These are phyloP conservation scores for Chrysodeixis includens DNA, from an alignment of 2,888 invertebrate species.

Conservation along the genomic window DNA sequence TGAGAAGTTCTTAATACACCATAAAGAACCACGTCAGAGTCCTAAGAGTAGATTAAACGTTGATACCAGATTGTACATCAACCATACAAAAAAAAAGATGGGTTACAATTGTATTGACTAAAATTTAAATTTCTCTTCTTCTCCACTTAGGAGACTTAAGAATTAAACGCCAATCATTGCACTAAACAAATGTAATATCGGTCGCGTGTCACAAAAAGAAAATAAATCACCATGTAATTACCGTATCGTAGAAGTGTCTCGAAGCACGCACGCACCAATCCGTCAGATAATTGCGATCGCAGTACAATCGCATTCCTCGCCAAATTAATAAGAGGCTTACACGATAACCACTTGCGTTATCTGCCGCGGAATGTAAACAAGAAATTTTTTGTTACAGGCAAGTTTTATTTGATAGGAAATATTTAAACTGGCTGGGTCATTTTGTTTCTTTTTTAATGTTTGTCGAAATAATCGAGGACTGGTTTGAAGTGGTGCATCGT, in stretches of 20 bases:
- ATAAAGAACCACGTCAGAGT: too few species aligned
- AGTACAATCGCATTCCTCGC: constrained; percentile 35
- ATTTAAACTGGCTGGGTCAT: background rate
- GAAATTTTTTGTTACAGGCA: constrained; percentile 42
- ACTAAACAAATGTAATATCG: background rate
- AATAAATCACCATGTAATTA: background rate
- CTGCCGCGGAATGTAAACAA: constrained; percentile 57
- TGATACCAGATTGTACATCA: too few species aligned
- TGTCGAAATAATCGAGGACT: too few species aligned
- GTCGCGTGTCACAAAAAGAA: background rate
- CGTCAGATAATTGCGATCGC: constrained; percentile 21
- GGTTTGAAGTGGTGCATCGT: too few species aligned
- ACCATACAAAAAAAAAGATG: too few species aligned
- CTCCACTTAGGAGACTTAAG: too few species aligned
- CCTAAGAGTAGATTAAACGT: too few species aligned
- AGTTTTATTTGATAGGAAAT: background rate
- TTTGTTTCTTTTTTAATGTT: background rate
- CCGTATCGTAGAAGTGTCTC: constrained; percentile 24
- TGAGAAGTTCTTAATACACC: too few species aligned
- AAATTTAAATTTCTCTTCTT: too few species aligned
- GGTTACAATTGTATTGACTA: too few species aligned
- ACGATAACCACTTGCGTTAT: constrained; percentile 35
- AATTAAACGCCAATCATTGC: background rate
- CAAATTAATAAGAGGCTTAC: constrained; percentile 42
- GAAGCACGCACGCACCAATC: constrained; percentile 26